Conservation (phyloP, 2,888 invertebrate genomes). For the Dasypogon diadema region DNA sequence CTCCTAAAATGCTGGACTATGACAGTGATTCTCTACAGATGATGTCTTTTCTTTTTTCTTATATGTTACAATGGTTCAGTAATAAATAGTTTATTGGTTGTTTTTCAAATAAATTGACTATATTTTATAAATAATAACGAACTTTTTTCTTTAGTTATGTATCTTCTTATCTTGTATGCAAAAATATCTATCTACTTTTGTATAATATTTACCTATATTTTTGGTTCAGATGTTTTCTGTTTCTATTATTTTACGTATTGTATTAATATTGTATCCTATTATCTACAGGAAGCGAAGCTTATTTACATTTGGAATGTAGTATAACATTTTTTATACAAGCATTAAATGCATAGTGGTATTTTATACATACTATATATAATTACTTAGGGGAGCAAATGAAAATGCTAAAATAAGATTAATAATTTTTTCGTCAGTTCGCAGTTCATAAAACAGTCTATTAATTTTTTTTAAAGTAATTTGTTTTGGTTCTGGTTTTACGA, state of each 20-base stretch:
- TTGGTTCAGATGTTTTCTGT: constrained; percentile 44
- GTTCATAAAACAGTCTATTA: no score
- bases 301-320: constrained; percentile 51
- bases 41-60: neutral
- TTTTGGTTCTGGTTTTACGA: no score
- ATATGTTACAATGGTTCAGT: neutral
- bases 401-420: no score
- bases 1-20: constrained; percentile 4
- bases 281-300: constrained; percentile 54
- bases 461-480: no score
- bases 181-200: constrained; percentile 56
- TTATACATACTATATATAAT: no score
- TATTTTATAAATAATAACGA: constrained; percentile 31
- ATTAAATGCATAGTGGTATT: constrained; percentile 12
- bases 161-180: constrained; percentile 49
- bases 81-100: neutral
- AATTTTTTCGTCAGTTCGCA: no score
- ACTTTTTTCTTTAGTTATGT: constrained; percentile 3
- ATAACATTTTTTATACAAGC: constrained; percentile 24
- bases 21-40: constrained; percentile 12
- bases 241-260: constrained; percentile 40
- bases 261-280: constrained; percentile 6
- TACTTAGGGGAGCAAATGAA: no score
- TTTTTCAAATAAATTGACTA: constrained; percentile 33
- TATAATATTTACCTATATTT: constrained; percentile 43